Evolutionary conservation across 2,113 vertebrate species (phyloP).

Genomic region (Recurvirostra avosetta): DNA sequence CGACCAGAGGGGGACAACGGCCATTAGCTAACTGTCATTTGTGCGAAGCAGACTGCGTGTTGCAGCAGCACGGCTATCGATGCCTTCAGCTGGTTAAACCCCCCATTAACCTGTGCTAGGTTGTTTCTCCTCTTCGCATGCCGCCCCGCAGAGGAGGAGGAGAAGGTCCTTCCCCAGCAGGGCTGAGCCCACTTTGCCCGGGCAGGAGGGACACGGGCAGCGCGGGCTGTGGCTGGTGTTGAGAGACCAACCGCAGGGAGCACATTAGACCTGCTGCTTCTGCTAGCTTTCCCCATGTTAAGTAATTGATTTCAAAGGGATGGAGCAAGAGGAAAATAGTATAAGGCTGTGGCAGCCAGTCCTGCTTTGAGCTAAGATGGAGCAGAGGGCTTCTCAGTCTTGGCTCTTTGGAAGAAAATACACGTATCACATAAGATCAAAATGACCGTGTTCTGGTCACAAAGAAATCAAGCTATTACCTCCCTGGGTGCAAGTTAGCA

Average conservation of each 20-base stretch:
- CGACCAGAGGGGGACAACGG: background rate
- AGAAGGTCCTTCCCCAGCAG: background rate
- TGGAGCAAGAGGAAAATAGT: background rate
- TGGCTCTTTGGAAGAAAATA: background rate
- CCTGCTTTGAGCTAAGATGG: background rate
- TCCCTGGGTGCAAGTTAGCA: background rate
- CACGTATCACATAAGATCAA: accelerated
- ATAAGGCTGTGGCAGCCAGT: background rate
- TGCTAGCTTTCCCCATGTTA: background rate
- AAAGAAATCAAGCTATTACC: background rate
- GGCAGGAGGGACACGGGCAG: background rate
- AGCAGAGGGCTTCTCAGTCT: background rate
- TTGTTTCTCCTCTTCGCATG: background rate
- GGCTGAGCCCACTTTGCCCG: background rate
- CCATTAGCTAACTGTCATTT: background rate
- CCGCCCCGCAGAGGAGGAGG: background rate
- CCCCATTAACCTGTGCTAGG: background rate
- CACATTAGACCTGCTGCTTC: background rate
- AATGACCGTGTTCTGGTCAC: background rate
- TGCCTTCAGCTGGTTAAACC: background rate
- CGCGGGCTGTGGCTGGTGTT: background rate
- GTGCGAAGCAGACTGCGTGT: background rate
- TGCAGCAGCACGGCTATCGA: background rate
- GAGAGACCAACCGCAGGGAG: accelerated
- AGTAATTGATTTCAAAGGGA: background rate